These are phyloP conservation scores for Orthonychiurus folsomi DNA, from an alignment of 2,888 invertebrate genomes.

Conservation along the genomic window DNA sequence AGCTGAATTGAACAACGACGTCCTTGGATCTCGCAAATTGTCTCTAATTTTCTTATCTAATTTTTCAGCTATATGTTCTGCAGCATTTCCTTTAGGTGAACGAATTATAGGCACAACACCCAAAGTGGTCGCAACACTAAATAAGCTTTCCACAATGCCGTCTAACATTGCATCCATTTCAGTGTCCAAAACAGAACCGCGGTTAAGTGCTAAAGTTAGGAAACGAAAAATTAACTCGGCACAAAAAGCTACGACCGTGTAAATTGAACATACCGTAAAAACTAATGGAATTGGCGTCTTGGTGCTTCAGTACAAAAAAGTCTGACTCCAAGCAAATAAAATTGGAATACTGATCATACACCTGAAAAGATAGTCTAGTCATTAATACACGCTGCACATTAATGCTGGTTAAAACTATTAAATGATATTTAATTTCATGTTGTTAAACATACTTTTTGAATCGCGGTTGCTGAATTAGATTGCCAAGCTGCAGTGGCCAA, in stretches of 20 bases:
- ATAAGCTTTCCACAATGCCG: slow-evolving; percentile 87
- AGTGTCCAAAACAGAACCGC: slow-evolving; percentile 84
- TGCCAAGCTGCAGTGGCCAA: slow-evolving; percentile 85
- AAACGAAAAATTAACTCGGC: no score
- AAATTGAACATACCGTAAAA: slow-evolving; percentile 94
- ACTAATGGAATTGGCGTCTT: slow-evolving; percentile 79
- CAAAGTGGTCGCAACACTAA: slow-evolving; percentile 94
- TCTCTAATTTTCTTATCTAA: slow-evolving; percentile 94
- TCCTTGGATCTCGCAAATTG: slow-evolving; percentile 91
- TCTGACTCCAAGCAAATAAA: slow-evolving; percentile 98
- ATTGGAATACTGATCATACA: slow-evolving; percentile 97
- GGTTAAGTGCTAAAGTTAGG: slow-evolving; percentile 92
- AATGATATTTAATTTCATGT: neutral
- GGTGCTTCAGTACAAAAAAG: slow-evolving; percentile 86
- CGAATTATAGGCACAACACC: slow-evolving; percentile 87
- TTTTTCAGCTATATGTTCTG: slow-evolving; percentile 96
- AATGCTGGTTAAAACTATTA: neutral
- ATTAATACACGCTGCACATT: neutral
- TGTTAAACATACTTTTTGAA: slow-evolving; percentile 63
- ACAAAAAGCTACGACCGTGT: no score
- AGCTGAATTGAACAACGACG: slow-evolving; percentile 77
- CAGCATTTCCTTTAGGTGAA: slow-evolving; percentile 89
- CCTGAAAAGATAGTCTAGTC: slow-evolving; percentile 44
- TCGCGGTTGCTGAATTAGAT: slow-evolving; percentile 78
- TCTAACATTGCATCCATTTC: slow-evolving; percentile 94